phyloP scores from a whole-genome alignment of 1,140 invertebrate genomes.

The Meloidogyne floridensis region DNA sequence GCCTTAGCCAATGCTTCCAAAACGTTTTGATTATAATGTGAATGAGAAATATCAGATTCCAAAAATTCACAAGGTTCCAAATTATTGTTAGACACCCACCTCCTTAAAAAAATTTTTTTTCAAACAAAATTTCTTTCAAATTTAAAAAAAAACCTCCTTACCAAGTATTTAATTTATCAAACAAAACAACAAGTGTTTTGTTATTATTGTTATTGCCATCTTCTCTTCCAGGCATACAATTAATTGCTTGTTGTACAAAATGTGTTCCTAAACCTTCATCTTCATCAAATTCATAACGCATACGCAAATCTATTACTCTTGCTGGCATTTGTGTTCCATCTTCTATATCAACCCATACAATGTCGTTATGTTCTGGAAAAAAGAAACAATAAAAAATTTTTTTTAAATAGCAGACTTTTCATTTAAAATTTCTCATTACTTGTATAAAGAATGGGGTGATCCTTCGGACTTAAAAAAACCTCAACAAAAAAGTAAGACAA shows the following conservation, averaged over 20 bases:
- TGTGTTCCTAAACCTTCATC: constrained; percentile 2
- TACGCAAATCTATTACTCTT: constrained; percentile 41
- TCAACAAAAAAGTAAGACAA: too few species aligned
- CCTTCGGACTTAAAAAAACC: too few species aligned
- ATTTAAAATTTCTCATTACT: background rate
- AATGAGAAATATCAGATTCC: background rate
- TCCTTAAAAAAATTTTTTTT: background rate
- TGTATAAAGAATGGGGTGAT: too few species aligned
- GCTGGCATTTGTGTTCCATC: constrained; percentile 36
- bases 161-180: constrained; percentile 32
- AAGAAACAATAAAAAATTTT: constrained; percentile 2
- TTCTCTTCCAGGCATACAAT: background rate
- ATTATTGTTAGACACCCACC: background rate
- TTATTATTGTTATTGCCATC: background rate
- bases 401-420: background rate
- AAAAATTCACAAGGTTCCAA: background rate
- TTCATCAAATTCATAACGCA: constrained; percentile 24
- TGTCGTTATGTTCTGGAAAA: constrained; percentile 43
- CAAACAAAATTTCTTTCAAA: too few species aligned
- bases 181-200: constrained; percentile 31
- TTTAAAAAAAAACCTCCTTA: too few species aligned
- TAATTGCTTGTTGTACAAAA: constrained; percentile 33
- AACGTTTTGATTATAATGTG: background rate
- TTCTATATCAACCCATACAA: constrained; percentile 41
- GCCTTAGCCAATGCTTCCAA: constrained; percentile 4